These are phyloP conservation scores for Connochaetes taurinus DNA, from an alignment of 2,113 vertebrate species.

Conservation along the genomic window DNA sequence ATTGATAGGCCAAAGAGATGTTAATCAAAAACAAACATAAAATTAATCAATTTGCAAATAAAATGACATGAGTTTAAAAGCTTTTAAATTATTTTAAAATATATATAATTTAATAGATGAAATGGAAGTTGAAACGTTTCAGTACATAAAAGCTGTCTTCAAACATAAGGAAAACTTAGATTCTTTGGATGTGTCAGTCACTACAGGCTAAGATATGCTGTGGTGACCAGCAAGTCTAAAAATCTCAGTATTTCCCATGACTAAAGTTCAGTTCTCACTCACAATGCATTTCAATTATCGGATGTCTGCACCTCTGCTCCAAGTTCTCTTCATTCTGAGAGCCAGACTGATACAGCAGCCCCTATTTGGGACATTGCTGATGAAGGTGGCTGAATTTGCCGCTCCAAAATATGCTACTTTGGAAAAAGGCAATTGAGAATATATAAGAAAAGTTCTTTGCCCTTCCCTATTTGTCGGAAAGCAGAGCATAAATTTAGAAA, in stretches of 20 bases:
- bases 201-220: not conserved
- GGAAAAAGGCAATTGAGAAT: not conserved
- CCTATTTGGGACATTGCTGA: not conserved
- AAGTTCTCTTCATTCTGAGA: not conserved
- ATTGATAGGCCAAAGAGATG: not conserved
- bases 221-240: not conserved
- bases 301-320: not conserved
- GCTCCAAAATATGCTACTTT: not conserved
- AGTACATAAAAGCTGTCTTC: not conserved
- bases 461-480: not conserved
- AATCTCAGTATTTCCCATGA: not conserved
- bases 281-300: rapidly evolving
- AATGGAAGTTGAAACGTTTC: not conserved
- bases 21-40: not conserved
- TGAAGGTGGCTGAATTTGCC: not conserved
- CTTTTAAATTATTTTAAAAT: not conserved
- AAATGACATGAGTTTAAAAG: not conserved
- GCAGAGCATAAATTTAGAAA: not conserved
- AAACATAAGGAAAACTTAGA: not conserved
- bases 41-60: not conserved
- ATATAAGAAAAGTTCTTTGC: not conserved
- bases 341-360: not conserved
- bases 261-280: not conserved
- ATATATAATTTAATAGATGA: conserved; percentile 1
- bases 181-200: not conserved